Evolutionary conservation across 2,113 vertebrate genomes (phyloP).

Genomic region (Cygnus buccinator): DNA sequence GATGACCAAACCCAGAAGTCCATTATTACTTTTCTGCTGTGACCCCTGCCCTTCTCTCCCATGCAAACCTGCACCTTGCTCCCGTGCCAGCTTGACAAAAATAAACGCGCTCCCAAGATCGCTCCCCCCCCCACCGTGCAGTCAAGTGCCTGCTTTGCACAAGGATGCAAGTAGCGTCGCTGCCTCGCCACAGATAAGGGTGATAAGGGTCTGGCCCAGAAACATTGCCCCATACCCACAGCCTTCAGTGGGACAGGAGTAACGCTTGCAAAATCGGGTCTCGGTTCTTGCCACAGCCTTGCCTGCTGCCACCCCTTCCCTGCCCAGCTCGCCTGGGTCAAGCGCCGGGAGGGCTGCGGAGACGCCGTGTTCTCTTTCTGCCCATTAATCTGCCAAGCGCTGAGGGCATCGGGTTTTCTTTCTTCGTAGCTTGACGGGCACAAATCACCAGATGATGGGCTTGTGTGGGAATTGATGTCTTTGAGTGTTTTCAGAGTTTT

Average conservation of each 20-base stretch:
- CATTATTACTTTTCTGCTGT: not conserved
- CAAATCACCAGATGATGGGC: not conserved
- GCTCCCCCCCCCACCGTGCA: not conserved
- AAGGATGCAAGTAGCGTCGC: not conserved
- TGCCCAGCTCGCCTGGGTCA: not conserved
- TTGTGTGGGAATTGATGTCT: not conserved
- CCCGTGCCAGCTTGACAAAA: not conserved
- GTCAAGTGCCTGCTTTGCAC: not conserved
- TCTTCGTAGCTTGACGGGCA: not conserved
- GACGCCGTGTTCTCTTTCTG: not conserved
- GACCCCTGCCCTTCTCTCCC: conserved; percentile 17
- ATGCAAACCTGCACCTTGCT: conserved; percentile 3
- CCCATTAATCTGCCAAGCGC: not conserved
- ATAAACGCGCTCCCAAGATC: not conserved
- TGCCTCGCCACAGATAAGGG: conserved; percentile 4
- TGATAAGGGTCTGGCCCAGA: conserved; percentile 3
- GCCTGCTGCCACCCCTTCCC: not conserved
- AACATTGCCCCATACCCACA: conserved; percentile 1
- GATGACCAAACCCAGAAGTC: not conserved
- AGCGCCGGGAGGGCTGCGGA: not conserved
- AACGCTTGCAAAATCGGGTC: conserved; percentile 14
- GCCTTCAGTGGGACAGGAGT: conserved; percentile 45
- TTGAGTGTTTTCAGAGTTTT: not conserved
- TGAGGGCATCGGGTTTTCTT: not conserved
- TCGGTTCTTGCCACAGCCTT: conserved; percentile 4